These are phyloP conservation scores for Cirrhinus molitorella DNA, from an alignment of 2,797 vertebrate species.

Conservation along the genomic window DNA sequence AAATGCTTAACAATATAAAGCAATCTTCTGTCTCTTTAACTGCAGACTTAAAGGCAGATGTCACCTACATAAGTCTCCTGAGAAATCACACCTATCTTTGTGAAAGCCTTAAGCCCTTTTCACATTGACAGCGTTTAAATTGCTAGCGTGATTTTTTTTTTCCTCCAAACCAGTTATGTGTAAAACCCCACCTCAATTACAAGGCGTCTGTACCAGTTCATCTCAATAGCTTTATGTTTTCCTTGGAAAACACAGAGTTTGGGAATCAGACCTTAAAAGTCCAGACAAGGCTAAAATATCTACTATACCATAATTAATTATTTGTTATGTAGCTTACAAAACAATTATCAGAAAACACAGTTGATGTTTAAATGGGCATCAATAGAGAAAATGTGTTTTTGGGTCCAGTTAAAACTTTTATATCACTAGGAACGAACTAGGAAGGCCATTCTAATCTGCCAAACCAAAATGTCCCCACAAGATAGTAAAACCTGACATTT, in stretches of 20 bases:
- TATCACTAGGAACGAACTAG: not conserved
- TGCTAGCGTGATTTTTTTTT: no score
- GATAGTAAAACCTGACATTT: no score
- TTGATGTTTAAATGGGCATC: not conserved
- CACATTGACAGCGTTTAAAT: not conserved
- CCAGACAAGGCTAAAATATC: not conserved
- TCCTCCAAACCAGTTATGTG: not conserved
- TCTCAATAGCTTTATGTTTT: not conserved
- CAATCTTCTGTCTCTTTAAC: not conserved
- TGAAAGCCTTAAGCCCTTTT: not conserved
- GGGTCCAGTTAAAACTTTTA: not conserved
- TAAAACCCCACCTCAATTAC: not conserved
- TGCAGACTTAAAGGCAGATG: not conserved
- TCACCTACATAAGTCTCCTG: not conserved
- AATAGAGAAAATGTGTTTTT: not conserved
- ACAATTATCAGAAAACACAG: no score
- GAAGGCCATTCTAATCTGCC: not conserved
- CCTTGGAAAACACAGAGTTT: no score
- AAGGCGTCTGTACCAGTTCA: not conserved
- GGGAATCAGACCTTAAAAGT: no score
- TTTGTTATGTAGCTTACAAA: no score
- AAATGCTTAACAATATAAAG: not conserved
- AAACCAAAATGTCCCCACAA: not conserved
- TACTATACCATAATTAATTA: not conserved
- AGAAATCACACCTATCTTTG: constrained; percentile 6